These are phyloP conservation scores for Hypocryptadius cinnamomeus DNA, from an alignment of 2,113 vertebrate genomes.

Conservation along the genomic window DNA sequence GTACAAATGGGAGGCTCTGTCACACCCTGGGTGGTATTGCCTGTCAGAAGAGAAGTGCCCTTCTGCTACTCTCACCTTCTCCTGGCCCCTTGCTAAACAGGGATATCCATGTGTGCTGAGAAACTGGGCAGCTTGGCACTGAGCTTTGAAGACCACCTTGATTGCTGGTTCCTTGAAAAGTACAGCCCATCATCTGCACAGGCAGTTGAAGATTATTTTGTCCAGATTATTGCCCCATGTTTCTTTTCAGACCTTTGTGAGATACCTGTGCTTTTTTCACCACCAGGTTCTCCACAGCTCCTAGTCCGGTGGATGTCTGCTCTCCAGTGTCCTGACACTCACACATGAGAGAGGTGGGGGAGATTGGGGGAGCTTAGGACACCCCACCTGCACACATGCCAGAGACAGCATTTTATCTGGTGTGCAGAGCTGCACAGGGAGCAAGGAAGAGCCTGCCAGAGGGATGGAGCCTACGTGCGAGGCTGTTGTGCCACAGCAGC, in stretches of 20 bases:
- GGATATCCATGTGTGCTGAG: neutral
- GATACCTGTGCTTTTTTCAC: neutral
- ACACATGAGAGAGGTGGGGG: neutral
- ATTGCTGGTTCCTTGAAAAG: neutral
- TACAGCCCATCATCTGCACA: neutral
- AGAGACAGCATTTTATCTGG: neutral
- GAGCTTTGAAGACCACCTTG: neutral
- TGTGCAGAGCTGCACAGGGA: neutral
- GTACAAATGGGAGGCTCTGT: neutral
- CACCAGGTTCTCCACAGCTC: neutral
- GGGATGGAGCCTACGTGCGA: fast-evolving
- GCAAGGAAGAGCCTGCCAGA: neutral
- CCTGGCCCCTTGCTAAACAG: neutral
- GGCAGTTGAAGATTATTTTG: neutral
- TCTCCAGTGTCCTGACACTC: neutral
- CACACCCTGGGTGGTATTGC: neutral
- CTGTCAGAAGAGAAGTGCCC: neutral
- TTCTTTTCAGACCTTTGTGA: neutral
- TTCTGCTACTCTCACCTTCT: neutral
- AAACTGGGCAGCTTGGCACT: neutral
- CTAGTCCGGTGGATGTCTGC: fast-evolving
- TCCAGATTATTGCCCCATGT: neutral
- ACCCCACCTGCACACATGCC: neutral
- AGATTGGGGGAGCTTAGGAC: fast-evolving
- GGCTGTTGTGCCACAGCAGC: neutral